Percentiles rank a stretch among this genome's conserved stretches.
Conservation (phyloP, 53 echinoderm and acorn worm species). For the Paelopatides confundens region DNA sequence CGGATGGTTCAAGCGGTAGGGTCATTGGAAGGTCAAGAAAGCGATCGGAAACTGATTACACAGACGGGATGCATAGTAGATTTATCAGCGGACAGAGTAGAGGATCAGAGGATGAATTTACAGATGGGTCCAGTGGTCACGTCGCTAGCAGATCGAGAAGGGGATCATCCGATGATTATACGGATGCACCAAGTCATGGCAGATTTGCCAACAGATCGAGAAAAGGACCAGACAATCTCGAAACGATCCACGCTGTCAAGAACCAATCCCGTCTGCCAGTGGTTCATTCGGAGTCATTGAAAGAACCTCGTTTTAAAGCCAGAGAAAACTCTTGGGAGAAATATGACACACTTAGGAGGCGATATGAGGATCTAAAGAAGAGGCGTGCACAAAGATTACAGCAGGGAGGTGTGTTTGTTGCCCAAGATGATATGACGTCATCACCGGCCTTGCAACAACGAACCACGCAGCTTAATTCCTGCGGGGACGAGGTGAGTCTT, state of each 20-base stretch:
- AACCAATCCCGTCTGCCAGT: neutral
- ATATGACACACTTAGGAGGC: constrained; percentile 82
- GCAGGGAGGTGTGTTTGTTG: constrained; percentile 21
- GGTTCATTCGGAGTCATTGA: neutral
- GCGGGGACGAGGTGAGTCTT: constrained; percentile 2
- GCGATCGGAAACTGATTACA: neutral
- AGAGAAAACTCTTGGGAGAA: constrained; percentile 79
- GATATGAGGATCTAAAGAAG: constrained; percentile 85
- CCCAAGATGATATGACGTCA: constrained; percentile 33
- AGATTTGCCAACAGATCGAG: neutral
- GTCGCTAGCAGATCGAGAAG: constrained; percentile 71
- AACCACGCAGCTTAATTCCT: neutral
- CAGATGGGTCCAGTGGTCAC: constrained; percentile 21
- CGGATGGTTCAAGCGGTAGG: neutral
- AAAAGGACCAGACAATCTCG: neutral
- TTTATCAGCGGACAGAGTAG: neutral
- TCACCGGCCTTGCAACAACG: constrained; percentile 21
- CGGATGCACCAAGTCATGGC: neutral
- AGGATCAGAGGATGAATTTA: neutral
- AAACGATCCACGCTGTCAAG: neutral
- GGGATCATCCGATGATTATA: constrained; percentile 51
- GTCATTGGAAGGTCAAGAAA: neutral
- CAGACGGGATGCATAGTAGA: neutral
- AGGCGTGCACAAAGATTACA: constrained; percentile 62
- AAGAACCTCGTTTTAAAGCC: constrained; percentile 40